Evolutionary conservation across 2,888 invertebrate species (phyloP).

Genomic region (Luperina testacea): DNA sequence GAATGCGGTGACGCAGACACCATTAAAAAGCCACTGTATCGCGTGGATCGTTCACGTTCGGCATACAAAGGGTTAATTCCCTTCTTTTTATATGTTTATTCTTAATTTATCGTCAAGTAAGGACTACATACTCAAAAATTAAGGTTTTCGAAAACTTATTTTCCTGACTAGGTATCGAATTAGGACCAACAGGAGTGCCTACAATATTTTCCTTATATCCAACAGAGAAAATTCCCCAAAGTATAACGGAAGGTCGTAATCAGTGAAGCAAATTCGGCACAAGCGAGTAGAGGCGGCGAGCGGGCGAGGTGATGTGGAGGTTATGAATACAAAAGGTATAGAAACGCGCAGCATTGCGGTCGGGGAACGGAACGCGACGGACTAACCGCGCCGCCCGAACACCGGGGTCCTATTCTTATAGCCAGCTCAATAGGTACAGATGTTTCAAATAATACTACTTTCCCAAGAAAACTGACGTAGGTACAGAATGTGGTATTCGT

Average conservation of each 20-base stretch:
- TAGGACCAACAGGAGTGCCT: background rate
- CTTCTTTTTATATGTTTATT: background rate
- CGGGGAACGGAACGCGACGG: slow-evolving; percentile 82
- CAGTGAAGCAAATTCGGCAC: slow-evolving; percentile 76
- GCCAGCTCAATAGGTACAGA: slow-evolving; percentile 18
- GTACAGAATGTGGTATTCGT: background rate
- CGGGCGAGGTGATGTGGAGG: slow-evolving; percentile 80
- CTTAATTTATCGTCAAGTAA: background rate
- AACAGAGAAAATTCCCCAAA: slow-evolving; percentile 36
- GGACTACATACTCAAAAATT: background rate
- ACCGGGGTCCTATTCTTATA: slow-evolving; percentile 75
- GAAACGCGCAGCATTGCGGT: slow-evolving; percentile 80
- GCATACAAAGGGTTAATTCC: background rate
- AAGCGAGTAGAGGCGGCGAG: slow-evolving; percentile 70
- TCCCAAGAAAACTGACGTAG: slow-evolving; percentile 25
- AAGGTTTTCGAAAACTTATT: background rate
- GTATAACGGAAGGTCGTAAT: slow-evolving; percentile 71
- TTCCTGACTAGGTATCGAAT: background rate
- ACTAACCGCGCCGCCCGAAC: slow-evolving; percentile 71
- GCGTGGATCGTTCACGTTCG: too few species aligned
- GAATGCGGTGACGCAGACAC: too few species aligned
- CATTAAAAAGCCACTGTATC: too few species aligned
- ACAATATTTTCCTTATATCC: slow-evolving; percentile 18
- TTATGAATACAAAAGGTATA: slow-evolving; percentile 84
- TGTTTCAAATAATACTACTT: slow-evolving; percentile 8